phyloP scores from a whole-genome alignment of 2,888 invertebrate species.

The Agonopterix subpropinquella region DNA sequence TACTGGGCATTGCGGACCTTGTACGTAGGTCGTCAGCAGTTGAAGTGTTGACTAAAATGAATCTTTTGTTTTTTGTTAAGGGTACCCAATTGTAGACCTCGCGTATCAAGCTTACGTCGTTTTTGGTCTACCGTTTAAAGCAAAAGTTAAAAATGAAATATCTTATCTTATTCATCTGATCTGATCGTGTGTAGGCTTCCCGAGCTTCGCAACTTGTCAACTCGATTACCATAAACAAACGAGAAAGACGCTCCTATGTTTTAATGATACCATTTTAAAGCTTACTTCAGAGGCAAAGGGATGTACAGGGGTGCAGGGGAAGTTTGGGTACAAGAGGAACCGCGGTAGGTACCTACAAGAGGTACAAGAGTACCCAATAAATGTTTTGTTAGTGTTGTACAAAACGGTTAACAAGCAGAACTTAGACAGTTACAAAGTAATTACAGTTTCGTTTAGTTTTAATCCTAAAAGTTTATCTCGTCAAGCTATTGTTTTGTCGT shows the following conservation, averaged over 20 bases:
- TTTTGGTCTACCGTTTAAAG: too few species aligned
- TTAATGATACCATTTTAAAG: conserved; percentile 63
- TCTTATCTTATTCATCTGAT: too few species aligned
- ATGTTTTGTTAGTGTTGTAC: conserved; percentile 9
- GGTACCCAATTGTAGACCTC: too few species aligned
- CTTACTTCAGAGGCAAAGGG: conserved; percentile 19
- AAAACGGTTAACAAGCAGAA: conserved; percentile 5
- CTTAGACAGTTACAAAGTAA: conserved; percentile 9
- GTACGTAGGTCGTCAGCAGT: too few species aligned
- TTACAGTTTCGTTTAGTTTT: conserved; percentile 4
- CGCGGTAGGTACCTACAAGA: too few species aligned
- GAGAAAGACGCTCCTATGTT: conserved; percentile 58
- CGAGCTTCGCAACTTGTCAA: conserved; percentile 65
- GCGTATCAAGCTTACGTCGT: too few species aligned
- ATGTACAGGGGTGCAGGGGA: not conserved
- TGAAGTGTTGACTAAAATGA: too few species aligned
- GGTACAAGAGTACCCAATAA: conserved; percentile 1
- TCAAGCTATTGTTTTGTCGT: too few species aligned
- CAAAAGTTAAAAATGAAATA: too few species aligned
- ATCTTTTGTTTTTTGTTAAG: too few species aligned
- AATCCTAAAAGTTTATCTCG: not conserved
- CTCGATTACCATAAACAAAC: conserved; percentile 72
- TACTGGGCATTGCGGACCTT: too few species aligned
- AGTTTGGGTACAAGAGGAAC: too few species aligned
- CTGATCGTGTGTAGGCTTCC: conserved; percentile 1